These are phyloP conservation scores for Synanthedon vespiformis DNA, from an alignment of 2,888 invertebrate genomes.

Conservation along the genomic window DNA sequence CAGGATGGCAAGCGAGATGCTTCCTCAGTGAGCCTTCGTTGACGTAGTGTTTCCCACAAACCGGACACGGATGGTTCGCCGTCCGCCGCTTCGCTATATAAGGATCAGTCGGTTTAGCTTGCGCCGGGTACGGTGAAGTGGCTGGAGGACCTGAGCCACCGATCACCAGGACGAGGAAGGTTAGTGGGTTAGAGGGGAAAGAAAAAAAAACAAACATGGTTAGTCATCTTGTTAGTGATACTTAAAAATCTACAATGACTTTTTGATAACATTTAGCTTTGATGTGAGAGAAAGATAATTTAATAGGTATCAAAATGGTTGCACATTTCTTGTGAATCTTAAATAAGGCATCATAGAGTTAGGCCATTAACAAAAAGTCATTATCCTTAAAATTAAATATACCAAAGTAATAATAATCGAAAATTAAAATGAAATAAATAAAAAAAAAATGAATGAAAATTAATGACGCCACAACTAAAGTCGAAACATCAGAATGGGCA, in stretches of 20 bases:
- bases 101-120: constrained; percentile 75
- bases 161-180: constrained; percentile 66
- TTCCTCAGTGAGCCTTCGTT: constrained; percentile 93
- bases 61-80: constrained; percentile 94
- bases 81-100: constrained; percentile 94
- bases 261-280: background rate
- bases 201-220: constrained; percentile 40
- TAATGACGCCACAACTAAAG: background rate
- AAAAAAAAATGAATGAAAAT: background rate
- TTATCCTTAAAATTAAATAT: no score
- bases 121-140: constrained; percentile 72
- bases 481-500: background rate
- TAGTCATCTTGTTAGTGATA: constrained; percentile 45
- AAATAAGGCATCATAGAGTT: no score
- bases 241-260: background rate
- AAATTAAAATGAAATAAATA: no score
- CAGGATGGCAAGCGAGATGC: constrained; percentile 93
- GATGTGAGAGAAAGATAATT: background rate
- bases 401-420: no score
- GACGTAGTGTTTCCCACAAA: constrained; percentile 95
- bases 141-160: constrained; percentile 66
- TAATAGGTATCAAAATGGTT: no score
- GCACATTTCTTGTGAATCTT: no score
- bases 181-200: constrained; percentile 55
- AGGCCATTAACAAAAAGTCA: no score